Base-by-base conservation (phyloP, 23 tunicate genomes). In the Pegea sp. region DNA sequence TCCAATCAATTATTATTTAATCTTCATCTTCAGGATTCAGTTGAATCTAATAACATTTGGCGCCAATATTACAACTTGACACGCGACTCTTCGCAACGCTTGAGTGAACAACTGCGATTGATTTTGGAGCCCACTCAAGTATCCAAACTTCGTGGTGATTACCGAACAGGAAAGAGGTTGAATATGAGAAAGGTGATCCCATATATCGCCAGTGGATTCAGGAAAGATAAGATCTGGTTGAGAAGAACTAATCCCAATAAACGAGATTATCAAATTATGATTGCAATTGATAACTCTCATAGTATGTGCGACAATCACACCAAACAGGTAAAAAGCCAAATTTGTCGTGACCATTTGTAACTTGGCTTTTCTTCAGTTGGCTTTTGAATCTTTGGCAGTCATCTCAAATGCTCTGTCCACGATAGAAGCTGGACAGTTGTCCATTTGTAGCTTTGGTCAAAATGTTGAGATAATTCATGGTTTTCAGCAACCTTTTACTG, bases 151-250 rank as follows among this genome's bases (percentile, higher is more conserved):
- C 67, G 71, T 52, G 98, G 98, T 26, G 91, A 89, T 49, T 89
- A 77, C 49, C 52, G 90, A 34, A 77, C 63, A 50, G 98, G 98
- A 26, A 79, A 79, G 33, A 42, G 98, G 26, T 70, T 89, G 5
- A 78, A 89, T 43, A 89, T 89, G 79, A 59, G 98, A 55, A 89
- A 89, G 64, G 75, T 76, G 26, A 77, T 77, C 3, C 98, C 90
- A 23, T 89, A 89, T 57, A 71, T 89, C 21, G 98, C 98, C 7
- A 69, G 79, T 43, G 90, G 88, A n/a, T 89, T 69, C 33, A 62
- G 88, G 1, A 89, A 89, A 31, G 98, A 89, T 65, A 76, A 77
- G 54, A 89, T 89, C 34, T 89, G 98, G 98, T 64, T 89, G 42
- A 61, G 98, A 13, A 44, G 98, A 22, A 74, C 90, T 42, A 89